These are phyloP conservation scores for Zaprionus inermis DNA, from an alignment of 1,140 invertebrate genomes.

Conservation along the genomic window DNA sequence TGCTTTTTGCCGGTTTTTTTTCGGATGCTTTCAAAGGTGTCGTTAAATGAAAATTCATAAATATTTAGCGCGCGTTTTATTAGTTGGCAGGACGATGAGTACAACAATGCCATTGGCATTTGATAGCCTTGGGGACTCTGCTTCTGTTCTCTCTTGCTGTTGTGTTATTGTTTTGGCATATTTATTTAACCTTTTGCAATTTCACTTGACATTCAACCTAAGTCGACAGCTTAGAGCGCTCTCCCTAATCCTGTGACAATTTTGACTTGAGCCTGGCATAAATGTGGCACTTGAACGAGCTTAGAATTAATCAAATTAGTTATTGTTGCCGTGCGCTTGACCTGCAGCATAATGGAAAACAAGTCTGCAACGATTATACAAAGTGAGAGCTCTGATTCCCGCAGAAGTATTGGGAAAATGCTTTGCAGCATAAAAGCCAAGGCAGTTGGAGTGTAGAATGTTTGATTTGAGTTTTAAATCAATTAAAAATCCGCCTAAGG, in stretches of 20 bases:
- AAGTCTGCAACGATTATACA: not conserved
- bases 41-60: slow-evolving; percentile 79
- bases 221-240: slow-evolving; percentile 26
- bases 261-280: not conserved
- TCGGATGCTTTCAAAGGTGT: slow-evolving; percentile 66
- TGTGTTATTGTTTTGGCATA: slow-evolving; percentile 29
- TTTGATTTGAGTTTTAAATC: not conserved
- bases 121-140: slow-evolving; percentile 38
- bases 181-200: slow-evolving; percentile 40
- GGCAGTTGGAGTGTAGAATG: not conserved
- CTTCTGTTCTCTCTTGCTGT: not conserved
- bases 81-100: slow-evolving; percentile 51
- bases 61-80: slow-evolving; percentile 80
- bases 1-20: slow-evolving; percentile 17
- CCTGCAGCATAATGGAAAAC: not conserved
- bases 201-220: slow-evolving; percentile 31
- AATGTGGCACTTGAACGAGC: not conserved
- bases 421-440: no score
- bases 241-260: not conserved
- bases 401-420: not conserved
- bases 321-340: not conserved
- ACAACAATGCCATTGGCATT: slow-evolving; percentile 37
- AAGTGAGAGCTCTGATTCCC: not conserved
- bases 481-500: not conserved
- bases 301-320: not conserved